Percentiles rank a stretch among this genome's conserved stretches.
Conservation (phyloP, 1,140 invertebrate species). For the Hylyphantes graminicola region DNA sequence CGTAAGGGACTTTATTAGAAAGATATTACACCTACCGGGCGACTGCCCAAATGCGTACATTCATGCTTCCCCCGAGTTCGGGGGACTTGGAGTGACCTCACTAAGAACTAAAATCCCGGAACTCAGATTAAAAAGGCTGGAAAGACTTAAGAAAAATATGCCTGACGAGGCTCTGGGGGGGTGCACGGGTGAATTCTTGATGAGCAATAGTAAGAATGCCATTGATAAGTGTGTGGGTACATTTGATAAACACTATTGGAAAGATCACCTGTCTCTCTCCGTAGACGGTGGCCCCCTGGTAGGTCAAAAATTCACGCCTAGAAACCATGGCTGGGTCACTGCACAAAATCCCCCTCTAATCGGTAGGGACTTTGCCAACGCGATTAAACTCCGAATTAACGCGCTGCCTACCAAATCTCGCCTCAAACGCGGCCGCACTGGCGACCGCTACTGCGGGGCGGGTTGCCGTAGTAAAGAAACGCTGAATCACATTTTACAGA, state of each 20-base stretch:
- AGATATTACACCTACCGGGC: background rate
- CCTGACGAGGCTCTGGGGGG: background rate
- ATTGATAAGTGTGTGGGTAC: background rate
- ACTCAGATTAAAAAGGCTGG: background rate
- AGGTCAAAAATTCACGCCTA: no score
- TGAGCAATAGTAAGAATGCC: no score
- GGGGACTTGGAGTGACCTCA: background rate
- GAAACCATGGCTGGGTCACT: no score
- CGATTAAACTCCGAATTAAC: no score
- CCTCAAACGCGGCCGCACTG: no score
- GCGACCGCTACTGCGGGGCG: no score
- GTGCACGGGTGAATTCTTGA: no score
- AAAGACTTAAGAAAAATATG: background rate
- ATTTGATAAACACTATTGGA: background rate
- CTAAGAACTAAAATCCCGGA: background rate
- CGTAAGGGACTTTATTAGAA: background rate
- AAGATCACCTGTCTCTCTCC: background rate
- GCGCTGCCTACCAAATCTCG: no score
- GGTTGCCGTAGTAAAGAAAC: background rate
- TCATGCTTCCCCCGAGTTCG: background rate
- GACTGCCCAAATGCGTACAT: conserved; percentile 1
- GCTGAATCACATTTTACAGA: no score
- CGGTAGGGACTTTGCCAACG: no score
- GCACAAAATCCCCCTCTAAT: no score
- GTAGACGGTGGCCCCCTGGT: background rate